These are phyloP conservation scores for Anthopleura xanthogrammica DNA, from an alignment of 92 coral and sea anemone genomes.

Conservation along the genomic window DNA sequence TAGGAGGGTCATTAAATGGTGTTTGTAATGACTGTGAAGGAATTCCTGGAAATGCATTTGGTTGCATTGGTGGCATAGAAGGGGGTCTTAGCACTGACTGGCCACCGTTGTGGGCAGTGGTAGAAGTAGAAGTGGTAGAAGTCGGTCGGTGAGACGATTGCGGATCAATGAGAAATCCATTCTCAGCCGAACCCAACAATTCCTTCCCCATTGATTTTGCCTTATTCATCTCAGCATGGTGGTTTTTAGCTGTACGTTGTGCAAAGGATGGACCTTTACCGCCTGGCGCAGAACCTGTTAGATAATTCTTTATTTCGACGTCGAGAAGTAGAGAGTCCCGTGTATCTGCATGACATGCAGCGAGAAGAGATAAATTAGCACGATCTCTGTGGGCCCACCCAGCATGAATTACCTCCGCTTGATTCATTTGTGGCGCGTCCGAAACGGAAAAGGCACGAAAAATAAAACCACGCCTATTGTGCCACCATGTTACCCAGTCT, in stretches of 20 bases:
- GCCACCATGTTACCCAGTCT: slow-evolving; percentile 59
- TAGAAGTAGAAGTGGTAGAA: not conserved
- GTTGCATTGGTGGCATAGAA: slow-evolving; percentile 3
- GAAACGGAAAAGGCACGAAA: slow-evolving; percentile 59
- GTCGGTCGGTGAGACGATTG: slow-evolving; percentile 1
- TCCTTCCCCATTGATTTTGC: slow-evolving; percentile 15
- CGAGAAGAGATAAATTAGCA: slow-evolving; percentile 53
- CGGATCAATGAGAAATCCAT: slow-evolving; percentile 15
- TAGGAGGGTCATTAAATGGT: slow-evolving; percentile 6
- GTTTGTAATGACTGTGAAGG: not conserved
- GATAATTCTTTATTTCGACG: slow-evolving; percentile 28
- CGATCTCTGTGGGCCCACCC: slow-evolving; percentile 64
- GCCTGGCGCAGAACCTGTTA: slow-evolving; percentile 29
- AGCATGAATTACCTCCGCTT: slow-evolving; percentile 58
- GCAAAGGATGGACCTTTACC: slow-evolving; percentile 35
- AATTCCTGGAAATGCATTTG: slow-evolving; percentile 6
- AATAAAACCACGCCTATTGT: slow-evolving; percentile 53
- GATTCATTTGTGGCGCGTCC: slow-evolving; percentile 53
- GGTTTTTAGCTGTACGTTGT: not conserved
- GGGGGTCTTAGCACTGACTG: not conserved
- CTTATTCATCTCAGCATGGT: slow-evolving; percentile 2
- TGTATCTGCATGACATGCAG: slow-evolving; percentile 55
- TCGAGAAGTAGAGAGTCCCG: slow-evolving; percentile 45
- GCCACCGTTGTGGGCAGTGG: not conserved
- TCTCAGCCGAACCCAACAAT: not conserved